Evolutionary conservation across 1,140 invertebrate genomes (phyloP), one percentile per base, ranked within the genome.

Genomic region (Atta texana): DNA sequence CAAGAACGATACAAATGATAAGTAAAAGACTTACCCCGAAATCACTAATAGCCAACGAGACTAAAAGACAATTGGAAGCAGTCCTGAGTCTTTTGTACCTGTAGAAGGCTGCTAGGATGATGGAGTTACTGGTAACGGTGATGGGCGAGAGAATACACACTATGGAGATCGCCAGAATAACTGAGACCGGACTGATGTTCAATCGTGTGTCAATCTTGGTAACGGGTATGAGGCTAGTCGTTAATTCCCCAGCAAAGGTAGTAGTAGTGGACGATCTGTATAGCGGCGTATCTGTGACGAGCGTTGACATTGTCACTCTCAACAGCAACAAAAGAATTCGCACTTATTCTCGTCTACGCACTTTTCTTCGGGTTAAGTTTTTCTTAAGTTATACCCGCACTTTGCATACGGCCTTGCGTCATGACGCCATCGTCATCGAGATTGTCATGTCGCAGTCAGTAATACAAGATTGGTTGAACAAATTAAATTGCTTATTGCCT

Each of bases 51-150:
- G 97, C 97, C 71, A 98, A 94, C 3, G 97, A 97, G 64, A 97
- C 96, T n/a, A 98, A 96, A 21, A 98, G 95, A 85, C 96, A 96
- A 93, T 98, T 98, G 75, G 97, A 97, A 0, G 97, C 97, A 16
- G 96, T 96, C 82, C 96, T 92, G 1, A 97, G 93, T 80, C 96
- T 93, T 89, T 97, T 96, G 92, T 96, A 97, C 12, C 95, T 94
- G 87, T 96, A 96, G 90, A 96, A 96, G 1, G 96, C 96, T 4
- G 95, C 94, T 6, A 97, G 92, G 16, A 97, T 95, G 63, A 97
- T 94, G 2, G 96, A 95, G 89, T 97, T 97, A 39, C 96, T 94
- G 76, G 95, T 95, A 59, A 96, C 93, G 66, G 96, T 96, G 90
- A 96, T 93, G 4, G 96, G 95, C 8, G 96, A 95, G 10, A 96